Evolutionary conservation across 2,888 invertebrate genomes (phyloP).

Genomic region (Clepsis dumicolana): DNA sequence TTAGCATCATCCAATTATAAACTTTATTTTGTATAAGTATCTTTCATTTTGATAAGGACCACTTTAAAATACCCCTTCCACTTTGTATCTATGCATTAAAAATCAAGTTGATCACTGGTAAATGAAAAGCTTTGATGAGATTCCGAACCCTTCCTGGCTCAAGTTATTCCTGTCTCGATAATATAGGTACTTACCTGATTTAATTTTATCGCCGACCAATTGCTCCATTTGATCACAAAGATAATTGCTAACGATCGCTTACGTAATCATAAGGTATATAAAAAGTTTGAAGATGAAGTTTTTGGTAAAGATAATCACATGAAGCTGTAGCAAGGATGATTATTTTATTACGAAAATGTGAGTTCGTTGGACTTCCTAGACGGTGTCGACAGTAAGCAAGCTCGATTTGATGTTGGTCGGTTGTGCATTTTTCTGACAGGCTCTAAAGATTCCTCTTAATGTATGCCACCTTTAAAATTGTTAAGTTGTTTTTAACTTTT

Average conservation of each 20-base stretch:
- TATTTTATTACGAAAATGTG: neutral
- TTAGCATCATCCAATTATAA: neutral
- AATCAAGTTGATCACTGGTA: slow-evolving; percentile 3
- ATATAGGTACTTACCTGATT: slow-evolving; percentile 16
- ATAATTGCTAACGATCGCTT: slow-evolving; percentile 35
- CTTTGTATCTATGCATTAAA: slow-evolving; percentile 53
- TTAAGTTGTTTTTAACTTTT: no score
- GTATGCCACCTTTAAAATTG: no score
- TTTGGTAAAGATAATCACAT: neutral
- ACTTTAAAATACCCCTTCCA: slow-evolving; percentile 55
- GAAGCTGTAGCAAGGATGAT: neutral
- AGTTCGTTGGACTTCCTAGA: no score
- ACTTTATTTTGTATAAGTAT: neutral
- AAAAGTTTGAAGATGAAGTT: slow-evolving; percentile 2
- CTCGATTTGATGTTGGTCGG: no score
- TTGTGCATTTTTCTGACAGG: no score
- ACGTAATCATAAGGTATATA: slow-evolving; percentile 32
- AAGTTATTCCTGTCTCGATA: slow-evolving; percentile 23
- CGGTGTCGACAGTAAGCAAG: no score
- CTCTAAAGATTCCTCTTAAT: no score
- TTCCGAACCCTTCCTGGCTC: slow-evolving; percentile 57
- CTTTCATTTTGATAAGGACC: slow-evolving; percentile 49
- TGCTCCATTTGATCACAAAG: slow-evolving; percentile 30
- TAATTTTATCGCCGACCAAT: slow-evolving; percentile 38
- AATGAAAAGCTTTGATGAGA: slow-evolving; percentile 51